Conservation (phyloP, 2,113 vertebrate species). For the Aspidoscelis tigris region DNA sequence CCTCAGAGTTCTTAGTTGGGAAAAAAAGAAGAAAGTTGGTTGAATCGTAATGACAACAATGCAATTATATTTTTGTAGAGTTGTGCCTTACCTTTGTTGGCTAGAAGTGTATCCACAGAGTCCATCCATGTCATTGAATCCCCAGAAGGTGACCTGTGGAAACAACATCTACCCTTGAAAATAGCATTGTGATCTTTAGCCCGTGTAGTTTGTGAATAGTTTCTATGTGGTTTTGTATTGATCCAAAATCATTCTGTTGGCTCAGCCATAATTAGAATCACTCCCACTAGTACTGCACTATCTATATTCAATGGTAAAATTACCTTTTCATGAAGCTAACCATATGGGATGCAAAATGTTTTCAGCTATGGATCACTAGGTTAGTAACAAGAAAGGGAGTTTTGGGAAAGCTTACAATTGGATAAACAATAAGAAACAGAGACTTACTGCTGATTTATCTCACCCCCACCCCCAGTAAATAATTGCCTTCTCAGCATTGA, state of each 20-base stretch:
- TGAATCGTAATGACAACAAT: neutral
- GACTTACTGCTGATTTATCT: conserved; percentile 1
- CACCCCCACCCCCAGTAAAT: neutral
- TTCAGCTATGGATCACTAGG: conserved; percentile 22
- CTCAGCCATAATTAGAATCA: neutral
- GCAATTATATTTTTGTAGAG: neutral
- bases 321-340: neutral
- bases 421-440: conserved; percentile 10
- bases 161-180: conserved; percentile 96
- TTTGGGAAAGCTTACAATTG: conserved; percentile 23
- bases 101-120: conserved; percentile 90
- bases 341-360: neutral
- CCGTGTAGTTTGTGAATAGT: conserved; percentile 47
- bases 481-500: neutral
- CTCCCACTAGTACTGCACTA: neutral
- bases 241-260: neutral
- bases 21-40: neutral
- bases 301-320: neutral
- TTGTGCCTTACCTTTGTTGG: conserved; percentile 86
- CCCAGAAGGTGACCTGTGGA: conserved; percentile 83
- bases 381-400: conserved; percentile 14
- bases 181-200: conserved; percentile 86
- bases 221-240: neutral
- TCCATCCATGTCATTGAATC: conserved; percentile 85
- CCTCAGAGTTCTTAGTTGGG: neutral